Percentiles rank a stretch among this genome's conserved stretches.
Evolutionary conservation across 64 coral and sea anemone genomes (phyloP).

Genomic region (Exaiptasia diaphana): DNA sequence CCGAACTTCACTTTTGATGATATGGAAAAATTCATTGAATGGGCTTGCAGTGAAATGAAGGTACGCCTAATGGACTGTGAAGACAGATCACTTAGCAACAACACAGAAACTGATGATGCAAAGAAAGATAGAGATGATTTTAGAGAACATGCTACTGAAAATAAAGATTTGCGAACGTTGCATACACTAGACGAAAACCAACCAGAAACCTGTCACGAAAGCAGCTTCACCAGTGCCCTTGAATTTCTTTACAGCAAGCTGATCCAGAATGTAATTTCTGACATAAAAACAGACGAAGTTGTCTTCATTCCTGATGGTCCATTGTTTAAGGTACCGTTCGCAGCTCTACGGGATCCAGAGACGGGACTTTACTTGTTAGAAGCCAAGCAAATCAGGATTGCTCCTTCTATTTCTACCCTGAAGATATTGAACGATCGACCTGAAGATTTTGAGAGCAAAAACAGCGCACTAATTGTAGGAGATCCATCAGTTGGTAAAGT

Average conservation of each 20-base stretch:
- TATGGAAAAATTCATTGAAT: not conserved
- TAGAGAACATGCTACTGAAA: not conserved
- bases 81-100: not conserved
- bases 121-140: not conserved
- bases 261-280: not conserved
- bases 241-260: not conserved
- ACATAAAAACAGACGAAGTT: not conserved
- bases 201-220: not conserved
- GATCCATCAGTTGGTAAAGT: slow-evolving; percentile 18
- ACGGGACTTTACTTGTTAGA: slow-evolving; percentile 30
- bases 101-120: not conserved
- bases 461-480: slow-evolving; percentile 41
- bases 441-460: not conserved
- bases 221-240: not conserved
- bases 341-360: slow-evolving; percentile 32
- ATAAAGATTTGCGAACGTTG: not conserved
- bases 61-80: not conserved
- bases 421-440: slow-evolving; percentile 5
- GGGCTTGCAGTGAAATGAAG: not conserved
- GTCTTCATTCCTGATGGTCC: slow-evolving; percentile 41
- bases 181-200: not conserved
- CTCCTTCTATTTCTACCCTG: slow-evolving; percentile 29
- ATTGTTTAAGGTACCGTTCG: slow-evolving; percentile 29
- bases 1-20: not conserved
- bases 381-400: slow-evolving; percentile 1